phyloP scores from a whole-genome alignment of 1,140 invertebrate species.

The Neodiprion fabricii region DNA sequence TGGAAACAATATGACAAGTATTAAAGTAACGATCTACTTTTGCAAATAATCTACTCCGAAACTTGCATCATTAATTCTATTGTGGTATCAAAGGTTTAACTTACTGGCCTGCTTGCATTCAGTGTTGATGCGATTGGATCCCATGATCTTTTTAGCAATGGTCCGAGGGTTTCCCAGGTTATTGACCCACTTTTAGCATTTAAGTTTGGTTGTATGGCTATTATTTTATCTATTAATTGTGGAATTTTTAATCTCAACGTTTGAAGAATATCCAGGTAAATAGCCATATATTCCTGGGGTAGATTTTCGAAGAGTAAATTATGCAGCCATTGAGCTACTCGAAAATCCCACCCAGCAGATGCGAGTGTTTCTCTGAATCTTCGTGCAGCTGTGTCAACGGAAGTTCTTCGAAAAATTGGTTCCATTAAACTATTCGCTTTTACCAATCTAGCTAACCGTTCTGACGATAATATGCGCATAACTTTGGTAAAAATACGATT shows the following conservation, averaged over 20 bases:
- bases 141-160: conserved; percentile 79
- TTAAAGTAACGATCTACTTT: conserved; percentile 18
- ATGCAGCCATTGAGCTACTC: conserved; percentile 82
- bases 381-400: conserved; percentile 75
- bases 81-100: conserved; percentile 24
- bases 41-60: conserved; percentile 15
- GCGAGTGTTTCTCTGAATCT: conserved; percentile 73
- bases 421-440: conserved; percentile 65
- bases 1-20: conserved; percentile 41
- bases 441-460: conserved; percentile 73
- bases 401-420: conserved; percentile 71
- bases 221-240: conserved; percentile 79
- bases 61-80: background rate
- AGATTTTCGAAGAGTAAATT: conserved; percentile 74
- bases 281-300: conserved; percentile 71
- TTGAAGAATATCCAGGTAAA: conserved; percentile 83
- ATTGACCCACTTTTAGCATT: conserved; percentile 53
- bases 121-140: conserved; percentile 70
- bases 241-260: conserved; percentile 79
- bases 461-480: conserved; percentile 73
- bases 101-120: conserved; percentile 67
- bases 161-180: conserved; percentile 67
- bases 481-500: conserved; percentile 72
- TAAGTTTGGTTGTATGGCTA: conserved; percentile 61
- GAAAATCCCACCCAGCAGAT: conserved; percentile 72